Evolutionary conservation across 2,113 vertebrate genomes (phyloP), one percentile per base, ranked within the genome.

Genomic region (Gobio gobio): DNA sequence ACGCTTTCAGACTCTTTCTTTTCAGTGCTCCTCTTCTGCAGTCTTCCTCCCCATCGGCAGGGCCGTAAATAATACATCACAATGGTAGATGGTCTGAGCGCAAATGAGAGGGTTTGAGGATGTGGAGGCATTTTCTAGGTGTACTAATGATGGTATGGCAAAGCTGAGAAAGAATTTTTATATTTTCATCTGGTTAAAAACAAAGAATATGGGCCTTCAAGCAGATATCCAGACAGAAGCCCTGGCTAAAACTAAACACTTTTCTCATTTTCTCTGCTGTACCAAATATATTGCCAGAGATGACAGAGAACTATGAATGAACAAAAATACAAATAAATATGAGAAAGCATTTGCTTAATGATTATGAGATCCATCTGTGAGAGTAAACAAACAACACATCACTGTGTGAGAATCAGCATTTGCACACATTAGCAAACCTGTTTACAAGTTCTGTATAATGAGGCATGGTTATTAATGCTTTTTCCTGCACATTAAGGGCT

Each of bases 41-140:
- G 40, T 45, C 16, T 43, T 83, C 78, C 49, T 20, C n/a, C 45
- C 33, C 73, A 29, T 78, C 45, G 47, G 45, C 26, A 78, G 26
- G 78, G 88, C 86, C 74, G 77, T 94, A 90, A 92, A 94, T 94
- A 94, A 95, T 94, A 93, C 91, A 94, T 94, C 93, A 94, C 89
- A 93, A 90, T 92, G 87, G 90, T 61, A 85, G 93, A 87, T 89
- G 89, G 92, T 78, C 86, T 85, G 84, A 90, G 91, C 92, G 93
- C 91, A 92, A 89, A 91, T 87, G 51, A 84, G 89, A 80, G 83
- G 10, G 74, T 87, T 89, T 86, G 83, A 91, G 86, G 84, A 83
- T 79, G 36, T 79, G 45, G 89, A 29, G 64, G 92, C 85, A 78
- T 85, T 90, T 84, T 73, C 80, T 78, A 86, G 82, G 74, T 68